These are phyloP conservation scores for Temnothorax nylanderi DNA, from an alignment of 1,140 invertebrate genomes.

Conservation along the genomic window DNA sequence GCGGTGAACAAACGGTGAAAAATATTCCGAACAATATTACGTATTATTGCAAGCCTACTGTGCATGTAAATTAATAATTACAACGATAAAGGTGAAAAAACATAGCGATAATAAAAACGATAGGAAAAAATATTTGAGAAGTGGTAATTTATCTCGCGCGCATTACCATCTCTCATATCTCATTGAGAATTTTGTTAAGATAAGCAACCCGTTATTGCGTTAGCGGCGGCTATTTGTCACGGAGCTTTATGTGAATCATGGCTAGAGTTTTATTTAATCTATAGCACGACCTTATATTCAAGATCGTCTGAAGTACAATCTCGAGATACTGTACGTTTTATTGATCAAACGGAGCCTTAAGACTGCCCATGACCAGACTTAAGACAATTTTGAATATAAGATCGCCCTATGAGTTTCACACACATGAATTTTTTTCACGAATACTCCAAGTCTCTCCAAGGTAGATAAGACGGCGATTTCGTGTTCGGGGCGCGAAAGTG, in stretches of 20 bases:
- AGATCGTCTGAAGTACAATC: background rate
- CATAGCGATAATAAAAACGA: background rate
- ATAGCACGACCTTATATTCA: background rate
- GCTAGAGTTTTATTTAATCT: too few species aligned
- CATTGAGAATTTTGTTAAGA: background rate
- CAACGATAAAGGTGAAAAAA: too few species aligned
- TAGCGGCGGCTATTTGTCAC: background rate
- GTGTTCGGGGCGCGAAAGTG: constrained; percentile 20
- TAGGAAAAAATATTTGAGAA: background rate
- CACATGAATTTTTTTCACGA: background rate
- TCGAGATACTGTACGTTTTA: background rate
- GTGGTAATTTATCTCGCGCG: background rate
- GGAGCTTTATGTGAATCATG: background rate
- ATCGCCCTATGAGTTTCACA: background rate
- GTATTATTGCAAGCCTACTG: background rate
- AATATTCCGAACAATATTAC: background rate
- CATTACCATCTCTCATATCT: background rate
- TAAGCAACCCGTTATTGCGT: background rate
- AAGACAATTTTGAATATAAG: background rate
- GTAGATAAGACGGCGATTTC: background rate
- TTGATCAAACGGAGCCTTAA: background rate
- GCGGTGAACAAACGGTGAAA: background rate
- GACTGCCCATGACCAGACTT: background rate
- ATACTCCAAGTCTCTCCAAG: background rate
- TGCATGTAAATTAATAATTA: background rate